phyloP scores from a whole-genome alignment of 2,797 vertebrate genomes.

The Knipowitschia caucasica region DNA sequence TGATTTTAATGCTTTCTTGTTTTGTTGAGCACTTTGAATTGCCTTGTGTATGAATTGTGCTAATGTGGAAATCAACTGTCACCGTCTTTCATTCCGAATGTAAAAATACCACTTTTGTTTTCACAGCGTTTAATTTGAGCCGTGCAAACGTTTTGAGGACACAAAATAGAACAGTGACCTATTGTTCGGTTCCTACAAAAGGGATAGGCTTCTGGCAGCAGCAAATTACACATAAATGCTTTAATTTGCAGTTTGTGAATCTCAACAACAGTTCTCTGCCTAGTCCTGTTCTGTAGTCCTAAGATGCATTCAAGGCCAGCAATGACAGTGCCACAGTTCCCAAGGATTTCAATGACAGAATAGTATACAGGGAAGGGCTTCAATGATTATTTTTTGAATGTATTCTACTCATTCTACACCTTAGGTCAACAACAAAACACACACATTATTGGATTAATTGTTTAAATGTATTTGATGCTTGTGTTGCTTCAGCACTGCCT shows the following conservation, averaged over 20 bases:
- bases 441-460: too few relatives aligned
- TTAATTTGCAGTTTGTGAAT: background rate
- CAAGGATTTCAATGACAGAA: too few relatives aligned
- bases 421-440: too few relatives aligned
- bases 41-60: too few relatives aligned
- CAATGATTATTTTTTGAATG: too few relatives aligned
- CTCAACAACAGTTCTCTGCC: slow-evolving; percentile 4
- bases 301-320: background rate
- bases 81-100: slow-evolving; percentile 16
- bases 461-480: too few relatives aligned
- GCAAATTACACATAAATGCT: slow-evolving; percentile 1
- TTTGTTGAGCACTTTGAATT: too few relatives aligned
- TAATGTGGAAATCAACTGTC: slow-evolving; percentile 15
- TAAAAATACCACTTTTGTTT: slow-evolving; percentile 23
- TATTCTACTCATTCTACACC: too few relatives aligned
- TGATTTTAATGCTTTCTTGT: too few relatives aligned
- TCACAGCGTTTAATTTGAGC: slow-evolving; percentile 24
- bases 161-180: slow-evolving; percentile 24
- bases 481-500: too few relatives aligned
- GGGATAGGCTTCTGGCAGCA: slow-evolving; percentile 10
- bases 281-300: background rate
- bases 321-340: background rate
- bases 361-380: too few relatives aligned
- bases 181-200: slow-evolving; percentile 20
- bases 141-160: slow-evolving; percentile 17